A percentile compares a stretch with the other conserved stretches of the same genome.
These are phyloP conservation scores for Taxidea taxus DNA, from an alignment of 2,113 vertebrate genomes.

Conservation along the genomic window DNA sequence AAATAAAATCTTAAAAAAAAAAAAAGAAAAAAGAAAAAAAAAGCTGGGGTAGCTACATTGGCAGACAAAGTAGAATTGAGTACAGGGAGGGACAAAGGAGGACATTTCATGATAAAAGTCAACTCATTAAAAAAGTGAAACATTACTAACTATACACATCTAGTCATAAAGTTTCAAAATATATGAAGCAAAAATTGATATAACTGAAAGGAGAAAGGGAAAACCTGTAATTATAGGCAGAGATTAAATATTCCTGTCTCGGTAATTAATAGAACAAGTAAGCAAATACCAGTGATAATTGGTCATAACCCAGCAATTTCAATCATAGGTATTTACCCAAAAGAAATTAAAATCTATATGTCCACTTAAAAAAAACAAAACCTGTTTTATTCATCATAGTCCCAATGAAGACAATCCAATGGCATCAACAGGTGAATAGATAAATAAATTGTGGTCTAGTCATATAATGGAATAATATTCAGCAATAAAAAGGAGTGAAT, in stretches of 20 bases:
- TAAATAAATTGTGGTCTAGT: too few relatives aligned
- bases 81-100: not conserved
- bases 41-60: not conserved
- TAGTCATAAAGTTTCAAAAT: not conserved
- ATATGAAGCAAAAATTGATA: not conserved
- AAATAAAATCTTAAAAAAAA: too few relatives aligned
- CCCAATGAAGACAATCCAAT: not conserved
- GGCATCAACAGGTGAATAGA: not conserved
- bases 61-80: not conserved
- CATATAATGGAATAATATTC: too few relatives aligned
- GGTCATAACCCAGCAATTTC: not conserved
- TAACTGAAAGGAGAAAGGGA: not conserved
- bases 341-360: not conserved
- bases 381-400: not conserved
- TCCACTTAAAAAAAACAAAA: not conserved
- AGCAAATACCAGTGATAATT: not conserved
- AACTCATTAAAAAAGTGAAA: not conserved
- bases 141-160: not conserved
- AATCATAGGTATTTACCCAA: not conserved
- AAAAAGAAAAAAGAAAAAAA: not conserved
- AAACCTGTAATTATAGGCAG: not conserved
- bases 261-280: not conserved
- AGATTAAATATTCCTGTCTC: not conserved
- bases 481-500: too few relatives aligned
- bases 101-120: not conserved